Conservation (phyloP, 2,888 invertebrate species). For the Drosophila greeni region DNA sequence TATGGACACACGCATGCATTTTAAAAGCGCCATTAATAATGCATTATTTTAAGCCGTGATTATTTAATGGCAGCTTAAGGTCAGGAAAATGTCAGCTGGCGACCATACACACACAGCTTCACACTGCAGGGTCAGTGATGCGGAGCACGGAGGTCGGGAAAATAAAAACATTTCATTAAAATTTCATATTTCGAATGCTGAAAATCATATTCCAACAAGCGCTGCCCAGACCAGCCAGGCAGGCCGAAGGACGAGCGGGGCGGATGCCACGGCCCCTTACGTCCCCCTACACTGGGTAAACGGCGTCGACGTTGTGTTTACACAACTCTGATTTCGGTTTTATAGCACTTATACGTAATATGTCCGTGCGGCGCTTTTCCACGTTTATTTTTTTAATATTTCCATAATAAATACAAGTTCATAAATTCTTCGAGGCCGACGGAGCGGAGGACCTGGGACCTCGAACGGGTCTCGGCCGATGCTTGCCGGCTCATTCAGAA, state of each 20-base stretch:
- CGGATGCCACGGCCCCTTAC: conserved; percentile 8
- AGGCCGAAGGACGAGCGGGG: conserved; percentile 9
- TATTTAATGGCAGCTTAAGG: conserved; percentile 50
- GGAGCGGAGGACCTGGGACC: background rate
- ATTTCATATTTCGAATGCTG: conserved; percentile 52
- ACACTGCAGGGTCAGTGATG: conserved; percentile 5
- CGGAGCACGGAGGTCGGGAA: conserved; percentile 12
- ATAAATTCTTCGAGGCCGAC: conserved; percentile 36
- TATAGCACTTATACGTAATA: conserved; percentile 44
- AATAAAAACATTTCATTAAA: conserved; percentile 52
- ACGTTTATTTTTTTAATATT: conserved; percentile 49
- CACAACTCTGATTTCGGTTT: conserved; percentile 54
- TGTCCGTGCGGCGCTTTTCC: conserved; percentile 36
- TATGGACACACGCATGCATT: conserved; percentile 31
- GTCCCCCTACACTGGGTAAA: conserved; percentile 24
- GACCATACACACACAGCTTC: background rate
- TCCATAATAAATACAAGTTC: conserved; percentile 47
- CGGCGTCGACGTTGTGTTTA: conserved; percentile 28
- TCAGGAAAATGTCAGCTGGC: conserved; percentile 35
- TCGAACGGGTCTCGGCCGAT: background rate
- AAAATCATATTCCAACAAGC: conserved; percentile 45
- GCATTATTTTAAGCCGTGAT: conserved; percentile 49
- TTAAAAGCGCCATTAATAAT: conserved; percentile 50
- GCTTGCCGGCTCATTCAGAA: conserved; percentile 32
- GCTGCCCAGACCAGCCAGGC: conserved; percentile 7